These are phyloP conservation scores for Pao palembangensis DNA, from an alignment of 2,113 vertebrate genomes.

Conservation along the genomic window DNA sequence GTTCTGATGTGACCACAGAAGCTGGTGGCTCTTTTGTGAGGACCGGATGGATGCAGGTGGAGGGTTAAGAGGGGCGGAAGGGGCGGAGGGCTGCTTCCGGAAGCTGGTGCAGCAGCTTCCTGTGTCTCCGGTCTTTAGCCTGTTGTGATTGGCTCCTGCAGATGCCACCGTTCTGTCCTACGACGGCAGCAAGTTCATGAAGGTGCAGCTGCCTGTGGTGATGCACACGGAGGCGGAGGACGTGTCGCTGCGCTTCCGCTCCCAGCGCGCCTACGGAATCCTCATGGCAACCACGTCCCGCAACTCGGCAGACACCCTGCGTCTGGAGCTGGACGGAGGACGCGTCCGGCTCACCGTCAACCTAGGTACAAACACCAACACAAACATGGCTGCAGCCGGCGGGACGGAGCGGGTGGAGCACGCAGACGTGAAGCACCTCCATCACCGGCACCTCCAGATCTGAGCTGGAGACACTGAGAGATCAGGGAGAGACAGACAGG, in stretches of 20 bases:
- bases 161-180: conserved; percentile 97
- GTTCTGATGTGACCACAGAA: too few relatives aligned
- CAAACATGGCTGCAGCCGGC: too few relatives aligned
- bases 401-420: neutral
- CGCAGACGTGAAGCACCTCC: neutral
- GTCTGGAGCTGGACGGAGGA: conserved; percentile 93
- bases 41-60: too few relatives aligned
- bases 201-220: conserved; percentile 94
- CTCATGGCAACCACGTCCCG: conserved; percentile 98
- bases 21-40: too few relatives aligned
- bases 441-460: neutral
- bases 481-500: too few relatives aligned
- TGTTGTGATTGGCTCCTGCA: conserved; percentile 49
- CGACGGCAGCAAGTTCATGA: conserved; percentile 99
- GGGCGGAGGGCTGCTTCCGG: too few relatives aligned
- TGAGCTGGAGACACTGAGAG: too few relatives aligned
- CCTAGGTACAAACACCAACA: conserved; percentile 82
- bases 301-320: conserved; percentile 95
- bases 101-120: too few relatives aligned
- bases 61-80: too few relatives aligned
- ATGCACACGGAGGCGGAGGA: conserved; percentile 99
- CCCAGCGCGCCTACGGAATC: conserved; percentile 94
- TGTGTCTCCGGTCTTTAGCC: too few relatives aligned
- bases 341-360: conserved; percentile 98
- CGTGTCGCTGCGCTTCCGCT: conserved; percentile 92